phyloP scores from a whole-genome alignment of 2,888 invertebrate genomes.

The Clunio marinus region DNA sequence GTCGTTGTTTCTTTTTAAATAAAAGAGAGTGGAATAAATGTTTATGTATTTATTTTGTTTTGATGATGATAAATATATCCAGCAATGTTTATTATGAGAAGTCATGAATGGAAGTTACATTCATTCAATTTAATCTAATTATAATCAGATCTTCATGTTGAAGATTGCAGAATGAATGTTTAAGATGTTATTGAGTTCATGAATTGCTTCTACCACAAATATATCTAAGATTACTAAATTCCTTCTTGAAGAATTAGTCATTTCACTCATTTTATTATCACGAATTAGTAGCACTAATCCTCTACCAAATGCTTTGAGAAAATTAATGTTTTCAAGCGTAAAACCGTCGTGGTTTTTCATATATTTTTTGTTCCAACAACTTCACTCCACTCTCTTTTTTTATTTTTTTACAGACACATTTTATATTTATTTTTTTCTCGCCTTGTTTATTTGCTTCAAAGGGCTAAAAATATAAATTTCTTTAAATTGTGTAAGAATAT shows the following conservation, averaged over 20 bases:
- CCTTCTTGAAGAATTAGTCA: conserved; percentile 7
- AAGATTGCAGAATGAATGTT: neutral
- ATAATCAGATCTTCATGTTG: neutral
- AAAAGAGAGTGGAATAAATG: neutral
- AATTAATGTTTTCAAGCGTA: neutral
- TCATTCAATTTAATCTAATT: conserved; percentile 29
- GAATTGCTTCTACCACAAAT: neutral
- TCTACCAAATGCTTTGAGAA: neutral
- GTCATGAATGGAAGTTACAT: conserved; percentile 13
- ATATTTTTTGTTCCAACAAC: neutral
- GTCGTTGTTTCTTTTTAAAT: neutral
- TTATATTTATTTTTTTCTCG: neutral
- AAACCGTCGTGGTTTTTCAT: neutral
- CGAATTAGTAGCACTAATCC: conserved; percentile 28
- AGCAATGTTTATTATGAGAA: neutral
- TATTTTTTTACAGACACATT: conserved; percentile 26
- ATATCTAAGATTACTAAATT: conserved; percentile 23
- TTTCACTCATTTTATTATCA: conserved; percentile 18
- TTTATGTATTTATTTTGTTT: neutral
- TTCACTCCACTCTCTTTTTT: too few species aligned
- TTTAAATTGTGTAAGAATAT: conserved; percentile 25
- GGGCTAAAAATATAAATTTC: conserved; percentile 27
- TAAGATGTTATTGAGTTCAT: neutral
- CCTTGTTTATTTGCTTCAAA: conserved; percentile 25
- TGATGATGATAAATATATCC: conserved; percentile 16